Conservation (phyloP, 2,797 vertebrate genomes). For the Acipenser ruthenus region DNA sequence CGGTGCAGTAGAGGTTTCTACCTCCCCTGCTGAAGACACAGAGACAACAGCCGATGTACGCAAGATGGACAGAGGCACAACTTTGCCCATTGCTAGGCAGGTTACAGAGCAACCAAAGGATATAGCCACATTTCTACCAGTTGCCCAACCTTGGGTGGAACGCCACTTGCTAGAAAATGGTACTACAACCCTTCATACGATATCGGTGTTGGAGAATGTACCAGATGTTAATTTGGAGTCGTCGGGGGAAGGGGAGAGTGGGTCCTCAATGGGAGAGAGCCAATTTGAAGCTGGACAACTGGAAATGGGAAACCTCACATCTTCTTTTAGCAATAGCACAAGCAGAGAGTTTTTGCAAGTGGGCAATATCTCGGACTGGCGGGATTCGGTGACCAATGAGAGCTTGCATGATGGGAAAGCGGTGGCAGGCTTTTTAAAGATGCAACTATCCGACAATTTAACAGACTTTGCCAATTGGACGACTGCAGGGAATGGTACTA, state of each 20-base stretch:
- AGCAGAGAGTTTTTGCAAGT: not conserved
- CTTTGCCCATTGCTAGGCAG: not conserved
- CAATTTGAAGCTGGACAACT: slow-evolving; percentile 20
- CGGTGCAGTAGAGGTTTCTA: not conserved
- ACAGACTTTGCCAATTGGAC: slow-evolving; percentile 17
- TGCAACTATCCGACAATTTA: slow-evolving; percentile 29
- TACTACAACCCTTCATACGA: not conserved
- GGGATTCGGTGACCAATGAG: slow-evolving; percentile 1
- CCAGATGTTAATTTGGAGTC: slow-evolving; percentile 31
- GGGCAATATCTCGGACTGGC: slow-evolving; percentile 12
- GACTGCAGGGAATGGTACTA: slow-evolving; percentile 16
- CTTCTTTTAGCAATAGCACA: not conserved
- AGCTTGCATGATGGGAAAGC: slow-evolving; percentile 9
- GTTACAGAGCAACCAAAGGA: slow-evolving; percentile 6
- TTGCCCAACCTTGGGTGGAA: not conserved
- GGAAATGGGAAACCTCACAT: not conserved
- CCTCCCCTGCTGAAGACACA: not conserved
- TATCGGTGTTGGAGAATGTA: slow-evolving; percentile 18
- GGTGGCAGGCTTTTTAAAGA: slow-evolving; percentile 30
- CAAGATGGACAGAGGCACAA: not conserved
- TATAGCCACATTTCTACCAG: not conserved
- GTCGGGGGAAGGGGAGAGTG: slow-evolving; percentile 22
- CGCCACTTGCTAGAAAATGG: not conserved
- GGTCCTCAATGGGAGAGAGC: slow-evolving; percentile 12
- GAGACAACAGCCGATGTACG: slow-evolving; percentile 1